These are phyloP conservation scores for Pantala flavescens DNA, from an alignment of 1,140 invertebrate species.

Conservation along the genomic window DNA sequence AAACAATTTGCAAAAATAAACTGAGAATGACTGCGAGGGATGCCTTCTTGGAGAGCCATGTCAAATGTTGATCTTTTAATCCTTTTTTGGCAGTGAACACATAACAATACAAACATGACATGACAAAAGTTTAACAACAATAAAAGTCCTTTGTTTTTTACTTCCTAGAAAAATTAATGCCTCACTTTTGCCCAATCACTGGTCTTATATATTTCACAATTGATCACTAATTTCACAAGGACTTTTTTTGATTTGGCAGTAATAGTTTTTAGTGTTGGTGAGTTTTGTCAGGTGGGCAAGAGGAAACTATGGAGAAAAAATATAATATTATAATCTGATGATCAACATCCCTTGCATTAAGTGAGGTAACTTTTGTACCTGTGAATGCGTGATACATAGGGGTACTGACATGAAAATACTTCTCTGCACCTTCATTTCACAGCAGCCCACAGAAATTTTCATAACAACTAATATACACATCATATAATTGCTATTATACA, in stretches of 20 bases:
- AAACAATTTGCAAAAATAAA: conserved; percentile 11
- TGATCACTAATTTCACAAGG: not conserved
- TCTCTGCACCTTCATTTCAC: conserved; percentile 15
- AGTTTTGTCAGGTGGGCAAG: not conserved
- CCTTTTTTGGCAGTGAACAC: conserved; percentile 8
- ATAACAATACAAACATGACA: not conserved
- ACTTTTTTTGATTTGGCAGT: not conserved
- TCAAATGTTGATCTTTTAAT: not conserved
- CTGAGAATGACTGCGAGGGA: conserved; percentile 7
- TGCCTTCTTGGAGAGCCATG: not conserved
- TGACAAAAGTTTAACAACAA: conserved; percentile 10
- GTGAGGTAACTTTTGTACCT: conserved; percentile 18
- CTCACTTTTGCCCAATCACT: conserved; percentile 1
- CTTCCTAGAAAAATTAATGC: conserved; percentile 6
- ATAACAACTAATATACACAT: conserved; percentile 19
- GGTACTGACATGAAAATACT: not conserved
- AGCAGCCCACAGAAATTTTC: conserved; percentile 20
- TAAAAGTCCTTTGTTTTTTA: not conserved
- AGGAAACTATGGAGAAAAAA: conserved; percentile 3
- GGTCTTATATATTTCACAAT: not conserved
- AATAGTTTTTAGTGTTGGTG: not conserved
- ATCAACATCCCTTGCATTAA: conserved; percentile 19
- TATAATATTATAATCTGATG: not conserved
- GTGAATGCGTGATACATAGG: conserved; percentile 5
- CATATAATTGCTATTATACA: conserved; percentile 21